A percentile compares a stretch with the other conserved stretches of the same genome.
Conservation (phyloP, 2,888 invertebrate species). For the Miltochrista miniata region DNA sequence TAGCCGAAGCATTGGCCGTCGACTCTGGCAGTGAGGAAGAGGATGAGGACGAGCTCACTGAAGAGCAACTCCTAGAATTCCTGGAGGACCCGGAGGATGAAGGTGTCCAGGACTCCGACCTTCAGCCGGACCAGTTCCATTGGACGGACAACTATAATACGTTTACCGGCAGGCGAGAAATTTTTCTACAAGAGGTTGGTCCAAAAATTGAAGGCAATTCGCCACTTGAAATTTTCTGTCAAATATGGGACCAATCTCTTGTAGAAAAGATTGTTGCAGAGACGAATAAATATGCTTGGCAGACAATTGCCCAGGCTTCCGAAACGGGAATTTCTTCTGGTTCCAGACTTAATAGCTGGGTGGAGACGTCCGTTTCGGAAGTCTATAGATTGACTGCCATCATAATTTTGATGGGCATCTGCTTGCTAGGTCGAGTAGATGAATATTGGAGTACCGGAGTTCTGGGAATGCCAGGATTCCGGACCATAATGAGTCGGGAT, state of each 20-base stretch:
- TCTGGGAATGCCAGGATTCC: constrained; percentile 13
- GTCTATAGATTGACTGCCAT: background rate
- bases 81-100: background rate
- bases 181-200: constrained; percentile 3
- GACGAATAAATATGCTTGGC: constrained; percentile 20
- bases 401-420: constrained; percentile 6
- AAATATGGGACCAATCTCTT: constrained; percentile 1
- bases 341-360: constrained; percentile 15
- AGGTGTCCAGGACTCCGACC: background rate
- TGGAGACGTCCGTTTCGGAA: constrained; percentile 14
- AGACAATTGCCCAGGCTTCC: constrained; percentile 8
- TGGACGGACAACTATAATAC: constrained; percentile 2
- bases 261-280: constrained; percentile 11
- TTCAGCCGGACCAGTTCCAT: background rate
- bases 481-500: constrained; percentile 8
- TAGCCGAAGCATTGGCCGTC: too few relatives aligned
- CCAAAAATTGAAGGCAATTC: constrained; percentile 1
- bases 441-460: constrained; percentile 13
- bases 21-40: too few relatives aligned
- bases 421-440: background rate
- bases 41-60: too few relatives aligned
- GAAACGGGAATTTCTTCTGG: constrained; percentile 11
- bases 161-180: background rate
- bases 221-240: constrained; percentile 1
- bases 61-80: background rate